A percentile compares a stretch with the other conserved stretches of the same genome.
These are phyloP conservation scores for Nothocercus nigrocapillus DNA, from an alignment of 2,113 vertebrate genomes.

Conservation along the genomic window DNA sequence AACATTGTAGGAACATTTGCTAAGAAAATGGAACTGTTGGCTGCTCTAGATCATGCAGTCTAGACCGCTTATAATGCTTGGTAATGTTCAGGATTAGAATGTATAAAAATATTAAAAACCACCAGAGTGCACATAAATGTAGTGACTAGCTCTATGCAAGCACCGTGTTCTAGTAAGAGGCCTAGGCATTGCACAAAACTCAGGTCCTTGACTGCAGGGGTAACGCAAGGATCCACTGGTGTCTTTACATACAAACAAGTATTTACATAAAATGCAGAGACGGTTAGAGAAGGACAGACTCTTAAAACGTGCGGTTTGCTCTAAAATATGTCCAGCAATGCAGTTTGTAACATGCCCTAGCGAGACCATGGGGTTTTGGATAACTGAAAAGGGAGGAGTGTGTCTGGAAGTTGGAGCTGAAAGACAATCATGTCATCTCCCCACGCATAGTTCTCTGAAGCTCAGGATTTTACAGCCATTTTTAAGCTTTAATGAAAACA, in stretches of 20 bases:
- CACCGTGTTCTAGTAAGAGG: slow-evolving; percentile 62
- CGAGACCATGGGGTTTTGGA: neutral
- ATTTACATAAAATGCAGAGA: slow-evolving; percentile 66
- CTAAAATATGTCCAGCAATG: slow-evolving; percentile 33
- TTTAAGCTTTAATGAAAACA: slow-evolving; percentile 5
- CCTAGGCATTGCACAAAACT: slow-evolving; percentile 58
- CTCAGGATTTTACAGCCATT: slow-evolving; percentile 40
- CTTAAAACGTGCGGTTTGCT: neutral
- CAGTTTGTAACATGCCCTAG: slow-evolving; percentile 38
- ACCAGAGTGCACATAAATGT: slow-evolving; percentile 63
- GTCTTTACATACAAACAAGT: slow-evolving; percentile 61
- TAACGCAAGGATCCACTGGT: slow-evolving; percentile 49
- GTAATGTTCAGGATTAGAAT: slow-evolving; percentile 52
- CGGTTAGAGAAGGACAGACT: neutral
- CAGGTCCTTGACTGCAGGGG: neutral
- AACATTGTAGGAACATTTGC: slow-evolving; percentile 12
- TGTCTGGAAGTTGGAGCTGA: slow-evolving; percentile 12
- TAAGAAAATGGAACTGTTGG: slow-evolving; percentile 22
- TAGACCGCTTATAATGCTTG: slow-evolving; percentile 56
- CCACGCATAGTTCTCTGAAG: neutral
- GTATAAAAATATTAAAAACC: slow-evolving; percentile 71
- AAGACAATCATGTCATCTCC: neutral
- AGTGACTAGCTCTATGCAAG: slow-evolving; percentile 64
- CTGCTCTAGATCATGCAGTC: slow-evolving; percentile 64
- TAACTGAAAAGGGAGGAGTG: slow-evolving; percentile 18